Evolutionary conservation across 2,888 invertebrate species (phyloP).

Genomic region (Melieria crassipennis): DNA sequence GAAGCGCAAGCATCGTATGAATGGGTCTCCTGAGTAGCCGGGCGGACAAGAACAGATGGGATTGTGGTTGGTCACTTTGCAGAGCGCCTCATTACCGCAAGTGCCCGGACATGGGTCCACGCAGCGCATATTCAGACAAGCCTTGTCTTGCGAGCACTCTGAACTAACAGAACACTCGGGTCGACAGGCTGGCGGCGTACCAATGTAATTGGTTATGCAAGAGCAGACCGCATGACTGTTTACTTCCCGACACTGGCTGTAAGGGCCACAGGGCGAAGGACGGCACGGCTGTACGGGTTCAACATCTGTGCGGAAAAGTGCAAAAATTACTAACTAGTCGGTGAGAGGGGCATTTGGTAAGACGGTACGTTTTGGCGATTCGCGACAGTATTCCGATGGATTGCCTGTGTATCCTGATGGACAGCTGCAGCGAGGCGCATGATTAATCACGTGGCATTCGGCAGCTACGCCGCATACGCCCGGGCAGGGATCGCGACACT

Average conservation of each 20-base stretch:
- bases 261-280: constrained; percentile 82
- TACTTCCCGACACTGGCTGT: constrained; percentile 77
- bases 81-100: constrained; percentile 78
- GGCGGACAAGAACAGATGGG: constrained; percentile 82
- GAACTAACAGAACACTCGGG: constrained; percentile 82
- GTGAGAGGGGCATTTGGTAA: constrained; percentile 31
- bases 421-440: constrained; percentile 84
- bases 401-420: constrained; percentile 82
- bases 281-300: constrained; percentile 70
- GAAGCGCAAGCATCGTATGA: constrained; percentile 69
- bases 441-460: constrained; percentile 82
- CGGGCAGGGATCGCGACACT: constrained; percentile 85
- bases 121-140: constrained; percentile 79
- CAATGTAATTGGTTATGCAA: constrained; percentile 78
- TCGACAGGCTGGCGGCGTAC: constrained; percentile 79
- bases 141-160: constrained; percentile 79
- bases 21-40: constrained; percentile 75
- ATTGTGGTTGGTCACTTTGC: constrained; percentile 80
- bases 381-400: constrained; percentile 72
- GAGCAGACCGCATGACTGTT: constrained; percentile 82
- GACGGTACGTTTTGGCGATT: constrained; percentile 68
- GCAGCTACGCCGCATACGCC: constrained; percentile 85
- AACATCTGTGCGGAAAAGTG: constrained; percentile 43
- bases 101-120: constrained; percentile 81
- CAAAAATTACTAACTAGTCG: constrained; percentile 27